Base-by-base conservation (phyloP, 2,888 invertebrate species). In the Fragum fragum region DNA sequence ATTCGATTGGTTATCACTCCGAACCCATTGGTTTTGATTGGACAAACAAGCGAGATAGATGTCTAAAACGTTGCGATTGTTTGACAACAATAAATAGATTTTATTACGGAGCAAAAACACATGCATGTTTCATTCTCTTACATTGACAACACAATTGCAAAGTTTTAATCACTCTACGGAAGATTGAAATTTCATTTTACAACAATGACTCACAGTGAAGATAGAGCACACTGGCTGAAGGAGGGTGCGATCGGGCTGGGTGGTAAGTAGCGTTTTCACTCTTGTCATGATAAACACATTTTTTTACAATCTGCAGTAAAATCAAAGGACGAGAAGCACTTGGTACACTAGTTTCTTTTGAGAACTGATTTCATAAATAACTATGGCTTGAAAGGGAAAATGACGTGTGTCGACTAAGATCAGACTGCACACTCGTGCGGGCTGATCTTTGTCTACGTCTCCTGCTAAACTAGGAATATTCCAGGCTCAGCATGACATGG, bases 201-300 rank as follows among this genome's bases (percentile, higher is more conserved):
- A 63, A 78, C 57, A 6, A 93, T 94, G 93, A 93, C 93, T 39
- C 94, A 94, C 83, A 94, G 91, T 76, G 94, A 94, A 85, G 89
- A 90, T 55, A 75, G 94, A 74, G 79, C 90, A 14, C 92, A 93
- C 73, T 94, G 94, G 94, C 11, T 93, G 18, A 92, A 89, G 84
- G 94, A 94, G 86, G 93, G 93, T 1, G 89, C 84, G 2, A 93
- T 94, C 76, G 93, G 93, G 39, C 87, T 94, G 18, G 93, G 93
- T 80, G 93, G 93, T 93, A 18, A 55, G 71, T 57, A 2, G 32
- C 3, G n/a, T n/a, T n/a, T n/a, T n/a, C n/a, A n/a, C n/a, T n/a
- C n/a, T n/a, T n/a, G n/a, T n/a, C n/a, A n/a, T n/a, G n/a, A n/a
- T n/a, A n/a, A n/a, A n/a, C n/a, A n/a, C n/a, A n/a, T n/a, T n/a